These are phyloP conservation scores for Aphaenogaster ashmeadi DNA, from an alignment of 1,140 invertebrate species.

Conservation along the genomic window DNA sequence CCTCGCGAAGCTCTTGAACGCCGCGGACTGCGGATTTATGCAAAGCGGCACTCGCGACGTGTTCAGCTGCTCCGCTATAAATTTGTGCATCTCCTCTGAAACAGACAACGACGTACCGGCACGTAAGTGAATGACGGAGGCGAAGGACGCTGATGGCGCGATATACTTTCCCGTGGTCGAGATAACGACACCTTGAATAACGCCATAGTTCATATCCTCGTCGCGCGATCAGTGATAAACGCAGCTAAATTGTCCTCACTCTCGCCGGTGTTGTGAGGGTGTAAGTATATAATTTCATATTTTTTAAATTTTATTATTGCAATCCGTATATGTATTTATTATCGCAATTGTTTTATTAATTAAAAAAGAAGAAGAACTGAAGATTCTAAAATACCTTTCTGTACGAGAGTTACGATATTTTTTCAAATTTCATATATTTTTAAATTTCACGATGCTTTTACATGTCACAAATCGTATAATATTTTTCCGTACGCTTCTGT, in stretches of 20 bases:
- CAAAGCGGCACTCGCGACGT: constrained; percentile 98
- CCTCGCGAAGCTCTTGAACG: constrained; percentile 99
- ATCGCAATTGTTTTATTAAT: neutral
- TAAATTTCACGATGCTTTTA: neutral
- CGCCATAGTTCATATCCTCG: constrained; percentile 2
- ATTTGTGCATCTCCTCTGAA: constrained; percentile 99
- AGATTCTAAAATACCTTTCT: neutral
- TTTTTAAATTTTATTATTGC: neutral
- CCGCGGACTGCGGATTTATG: constrained; percentile 99
- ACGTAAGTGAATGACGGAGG: constrained; percentile 36
- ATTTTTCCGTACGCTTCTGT: neutral
- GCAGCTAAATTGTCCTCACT: neutral
- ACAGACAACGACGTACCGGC: constrained; percentile 77
- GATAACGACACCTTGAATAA: constrained; percentile 33
- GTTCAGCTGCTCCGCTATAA: constrained; percentile 98
- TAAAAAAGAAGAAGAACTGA: neutral
- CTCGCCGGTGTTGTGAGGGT: no score
- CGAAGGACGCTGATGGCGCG: constrained; percentile 19
- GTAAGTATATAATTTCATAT: neutral
- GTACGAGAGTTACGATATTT: neutral
- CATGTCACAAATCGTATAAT: neutral
- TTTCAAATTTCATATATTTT: neutral
- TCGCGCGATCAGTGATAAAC: constrained; percentile 8
- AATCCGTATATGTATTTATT: neutral
- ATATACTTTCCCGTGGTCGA: neutral